Conservation (phyloP, 2,797 vertebrate species). For the Zalophus californianus region DNA sequence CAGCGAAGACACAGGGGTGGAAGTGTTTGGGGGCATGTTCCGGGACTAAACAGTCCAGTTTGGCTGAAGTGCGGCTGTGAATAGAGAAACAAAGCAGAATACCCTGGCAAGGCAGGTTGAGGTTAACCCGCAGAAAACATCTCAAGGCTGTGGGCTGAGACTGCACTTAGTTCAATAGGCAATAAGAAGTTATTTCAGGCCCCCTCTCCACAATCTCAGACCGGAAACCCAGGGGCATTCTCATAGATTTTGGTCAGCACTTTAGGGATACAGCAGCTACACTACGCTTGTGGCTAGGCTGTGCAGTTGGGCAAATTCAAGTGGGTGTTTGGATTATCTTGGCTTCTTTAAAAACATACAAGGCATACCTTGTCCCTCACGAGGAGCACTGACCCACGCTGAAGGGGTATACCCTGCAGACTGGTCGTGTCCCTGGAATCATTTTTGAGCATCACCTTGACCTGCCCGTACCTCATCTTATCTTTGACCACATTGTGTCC, state of each 20-base stretch:
- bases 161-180: background rate
- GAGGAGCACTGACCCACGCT: background rate
- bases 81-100: background rate
- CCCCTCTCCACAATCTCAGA: background rate
- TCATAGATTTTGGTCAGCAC: background rate
- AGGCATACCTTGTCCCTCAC: background rate
- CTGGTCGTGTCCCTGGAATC: background rate
- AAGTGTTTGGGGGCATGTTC: background rate
- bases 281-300: background rate
- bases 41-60: background rate
- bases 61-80: background rate
- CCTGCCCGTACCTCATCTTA: background rate
- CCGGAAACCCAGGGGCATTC: background rate
- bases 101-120: background rate
- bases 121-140: background rate
- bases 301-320: background rate
- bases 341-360: background rate
- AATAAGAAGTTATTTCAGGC: background rate
- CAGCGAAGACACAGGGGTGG: background rate
- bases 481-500: background rate
- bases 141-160: background rate
- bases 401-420: background rate
- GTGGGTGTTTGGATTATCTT: background rate
- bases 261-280: background rate
- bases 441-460: conserved; percentile 17